A percentile compares a stretch with the other conserved stretches of the same genome.
These are phyloP conservation scores for Gracilinanus agilis DNA, from an alignment of 2,113 vertebrate genomes.

Conservation along the genomic window DNA sequence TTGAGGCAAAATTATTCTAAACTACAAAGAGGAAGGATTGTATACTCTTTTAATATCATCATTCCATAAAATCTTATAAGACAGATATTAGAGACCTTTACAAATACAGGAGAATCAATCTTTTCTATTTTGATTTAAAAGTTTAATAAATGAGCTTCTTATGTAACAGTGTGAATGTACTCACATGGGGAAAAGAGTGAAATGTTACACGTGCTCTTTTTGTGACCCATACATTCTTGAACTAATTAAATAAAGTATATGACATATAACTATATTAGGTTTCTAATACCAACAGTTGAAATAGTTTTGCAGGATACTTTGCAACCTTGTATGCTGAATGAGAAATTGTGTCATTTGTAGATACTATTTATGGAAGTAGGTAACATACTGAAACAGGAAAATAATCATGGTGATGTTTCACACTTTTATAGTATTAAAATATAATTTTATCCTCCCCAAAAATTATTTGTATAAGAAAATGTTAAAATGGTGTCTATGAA, in stretches of 20 bases:
- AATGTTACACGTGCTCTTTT: slow-evolving; percentile 5
- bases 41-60: background rate
- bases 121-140: slow-evolving; percentile 46
- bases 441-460: slow-evolving; percentile 34
- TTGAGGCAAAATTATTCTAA: slow-evolving; percentile 53
- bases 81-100: slow-evolving; percentile 26
- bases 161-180: background rate
- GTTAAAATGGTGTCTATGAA: slow-evolving; percentile 48
- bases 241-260: slow-evolving; percentile 46
- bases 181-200: background rate
- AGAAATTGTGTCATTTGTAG: background rate
- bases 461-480: background rate
- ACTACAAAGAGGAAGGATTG: slow-evolving; percentile 21
- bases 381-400: background rate
- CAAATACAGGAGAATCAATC: slow-evolving; percentile 23
- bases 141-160: slow-evolving; percentile 40
- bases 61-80: background rate
- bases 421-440: slow-evolving; percentile 16
- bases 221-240: slow-evolving; percentile 27
- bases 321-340: slow-evolving; percentile 32
- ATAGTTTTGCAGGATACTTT: slow-evolving; percentile 46
- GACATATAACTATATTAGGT: background rate
- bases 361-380: slow-evolving; percentile 32
- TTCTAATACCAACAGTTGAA: slow-evolving; percentile 40
- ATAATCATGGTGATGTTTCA: background rate